phyloP scores from a whole-genome alignment of 1,140 invertebrate species.

The Calephelis virginiensis region DNA sequence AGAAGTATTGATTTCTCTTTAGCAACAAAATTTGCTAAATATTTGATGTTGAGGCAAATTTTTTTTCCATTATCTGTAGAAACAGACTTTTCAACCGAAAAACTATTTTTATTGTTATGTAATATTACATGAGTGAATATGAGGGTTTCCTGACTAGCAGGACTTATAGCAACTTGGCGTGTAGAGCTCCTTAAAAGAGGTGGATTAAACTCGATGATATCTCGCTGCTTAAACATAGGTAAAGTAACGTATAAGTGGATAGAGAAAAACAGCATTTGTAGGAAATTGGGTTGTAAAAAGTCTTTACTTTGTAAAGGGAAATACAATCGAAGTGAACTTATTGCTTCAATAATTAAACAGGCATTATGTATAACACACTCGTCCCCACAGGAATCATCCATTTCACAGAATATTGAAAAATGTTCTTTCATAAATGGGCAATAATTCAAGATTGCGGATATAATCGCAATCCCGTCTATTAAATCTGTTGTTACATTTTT shows the following conservation, averaged over 20 bases:
- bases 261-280: constrained; percentile 70
- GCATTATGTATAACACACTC: constrained; percentile 58
- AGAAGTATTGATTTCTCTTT: constrained; percentile 56
- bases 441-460: constrained; percentile 51
- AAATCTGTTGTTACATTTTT: constrained; percentile 61
- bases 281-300: constrained; percentile 59
- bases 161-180: constrained; percentile 47
- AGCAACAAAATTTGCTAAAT: constrained; percentile 55
- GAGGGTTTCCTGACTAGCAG: constrained; percentile 56
- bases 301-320: constrained; percentile 63
- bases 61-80: constrained; percentile 54
- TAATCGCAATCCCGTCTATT: constrained; percentile 55
- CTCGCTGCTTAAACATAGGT: constrained; percentile 63
- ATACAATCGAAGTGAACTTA: constrained; percentile 52
- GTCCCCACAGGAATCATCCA: constrained; percentile 35
- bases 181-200: constrained; percentile 60
- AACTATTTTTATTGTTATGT: constrained; percentile 54
- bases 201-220: constrained; percentile 57
- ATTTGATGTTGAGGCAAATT: constrained; percentile 58
- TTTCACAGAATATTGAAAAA: constrained; percentile 50
- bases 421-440: constrained; percentile 60
- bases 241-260: constrained; percentile 60
- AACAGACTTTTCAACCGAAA: constrained; percentile 54
- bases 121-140: constrained; percentile 53
- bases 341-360: constrained; percentile 63